Evolutionary conservation across 2,888 invertebrate genomes (phyloP).

Genomic region (Hypercompe scribonia): DNA sequence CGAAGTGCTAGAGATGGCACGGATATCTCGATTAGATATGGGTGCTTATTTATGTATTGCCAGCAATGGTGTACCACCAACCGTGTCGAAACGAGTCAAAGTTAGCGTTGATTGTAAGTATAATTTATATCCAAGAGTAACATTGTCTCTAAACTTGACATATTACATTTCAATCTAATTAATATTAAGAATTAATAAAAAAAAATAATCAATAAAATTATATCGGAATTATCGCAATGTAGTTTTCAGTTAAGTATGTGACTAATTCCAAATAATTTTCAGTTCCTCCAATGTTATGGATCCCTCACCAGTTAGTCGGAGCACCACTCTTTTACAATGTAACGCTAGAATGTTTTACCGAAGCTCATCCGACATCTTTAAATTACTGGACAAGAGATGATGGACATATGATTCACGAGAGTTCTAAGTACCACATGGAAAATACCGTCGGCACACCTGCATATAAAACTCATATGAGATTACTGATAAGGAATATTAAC

Average conservation of each 20-base stretch:
- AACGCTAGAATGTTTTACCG: conserved; percentile 95
- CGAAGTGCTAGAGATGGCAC: conserved; percentile 92
- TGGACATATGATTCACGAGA: conserved; percentile 96
- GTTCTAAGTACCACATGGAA: conserved; percentile 92
- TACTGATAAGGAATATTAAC: conserved; percentile 92
- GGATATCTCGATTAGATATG: conserved; percentile 96
- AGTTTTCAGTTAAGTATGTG: background rate
- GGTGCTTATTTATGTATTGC: conserved; percentile 97
- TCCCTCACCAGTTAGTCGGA: conserved; percentile 95
- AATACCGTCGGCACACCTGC: conserved; percentile 89
- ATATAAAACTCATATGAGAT: conserved; percentile 95
- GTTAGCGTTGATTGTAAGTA: conserved; percentile 97
- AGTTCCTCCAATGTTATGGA: conserved; percentile 97
- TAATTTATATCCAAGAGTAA: background rate
- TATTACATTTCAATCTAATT: background rate
- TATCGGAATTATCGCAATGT: background rate
- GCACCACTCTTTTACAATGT: conserved; percentile 94
- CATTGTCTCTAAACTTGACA: background rate
- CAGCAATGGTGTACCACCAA: conserved; percentile 95
- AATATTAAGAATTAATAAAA: background rate
- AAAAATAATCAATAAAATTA: background rate
- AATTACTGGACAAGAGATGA: conserved; percentile 96
- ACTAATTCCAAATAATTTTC: conserved; percentile 57
- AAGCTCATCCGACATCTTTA: conserved; percentile 95
- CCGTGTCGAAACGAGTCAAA: conserved; percentile 96